Evolutionary conservation across 2,113 vertebrate genomes (phyloP), one percentile per base, ranked within the genome.

Genomic region (Chinchilla lanigera): DNA sequence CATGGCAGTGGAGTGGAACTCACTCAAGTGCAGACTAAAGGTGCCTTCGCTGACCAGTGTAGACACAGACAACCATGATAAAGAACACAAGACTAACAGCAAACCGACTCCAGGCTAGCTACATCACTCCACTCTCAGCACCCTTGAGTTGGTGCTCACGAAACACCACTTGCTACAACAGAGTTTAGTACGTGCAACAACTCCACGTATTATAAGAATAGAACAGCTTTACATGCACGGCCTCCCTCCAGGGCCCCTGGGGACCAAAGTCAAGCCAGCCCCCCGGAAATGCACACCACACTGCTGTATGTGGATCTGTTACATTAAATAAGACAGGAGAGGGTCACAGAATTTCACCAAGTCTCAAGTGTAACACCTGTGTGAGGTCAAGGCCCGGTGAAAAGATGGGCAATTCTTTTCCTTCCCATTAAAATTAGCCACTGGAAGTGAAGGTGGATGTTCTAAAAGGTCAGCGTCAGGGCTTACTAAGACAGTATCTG

Each of bases 1-100:
- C 33, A 73, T 7, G 95, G 35, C 22, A 54, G 60, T 50, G 20
- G 7, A 83, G 33, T 41, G 88, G 65, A 82, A 83, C 63, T 52
- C 90, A 94, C 12, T 91, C 26, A 78, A 75, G n/a, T 65, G 12
- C 20, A 96, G 56, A 93, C 16, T 71, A 81, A 73, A 93, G 52
- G 2, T 77, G 17, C 26, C 93, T 92, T 92, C 54, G 71, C 19
- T 24, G 63, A 86, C 38, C 69, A 97, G 12, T 1, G 1, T 1
- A 86, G 84, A 95, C 44, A 61, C 0, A 1, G 56, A 94, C 19
- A 58, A 65, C 33, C 44, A 50, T 50, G 50, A 73, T 50, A n/a
- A 63, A 78, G 61, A 77, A 63, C 7, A 26, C 0, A 80, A 47
- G 28, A 78, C n/a, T 5, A 50, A 50, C 52, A 84, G 84, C 38